A percentile compares a stretch with the other conserved stretches of the same genome.
These are phyloP conservation scores for Bhutanitis thaidina DNA, from an alignment of 2,888 invertebrate genomes.

Conservation along the genomic window DNA sequence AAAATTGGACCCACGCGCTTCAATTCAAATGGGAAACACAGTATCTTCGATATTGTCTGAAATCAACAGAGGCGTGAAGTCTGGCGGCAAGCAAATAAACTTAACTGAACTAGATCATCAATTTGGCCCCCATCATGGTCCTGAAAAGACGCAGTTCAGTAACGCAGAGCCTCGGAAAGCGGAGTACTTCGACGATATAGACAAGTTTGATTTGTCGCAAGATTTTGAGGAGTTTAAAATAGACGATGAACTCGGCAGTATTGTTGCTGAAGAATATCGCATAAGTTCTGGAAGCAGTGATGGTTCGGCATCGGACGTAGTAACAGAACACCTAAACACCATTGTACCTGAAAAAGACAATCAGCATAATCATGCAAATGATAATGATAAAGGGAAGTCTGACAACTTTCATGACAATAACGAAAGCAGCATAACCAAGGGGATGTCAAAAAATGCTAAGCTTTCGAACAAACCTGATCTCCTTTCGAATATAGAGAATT, in stretches of 20 bases:
- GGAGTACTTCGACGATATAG: slow-evolving; percentile 74
- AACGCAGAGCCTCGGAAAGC: slow-evolving; percentile 61
- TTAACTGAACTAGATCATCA: slow-evolving; percentile 68
- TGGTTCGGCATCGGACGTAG: slow-evolving; percentile 64
- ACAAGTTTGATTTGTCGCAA: slow-evolving; percentile 85
- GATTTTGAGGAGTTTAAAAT: slow-evolving; percentile 90
- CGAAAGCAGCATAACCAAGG: slow-evolving; percentile 47
- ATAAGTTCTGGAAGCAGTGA: slow-evolving; percentile 76
- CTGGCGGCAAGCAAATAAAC: slow-evolving; percentile 65
- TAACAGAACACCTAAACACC: slow-evolving; percentile 58
- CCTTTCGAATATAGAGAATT: slow-evolving; percentile 76
- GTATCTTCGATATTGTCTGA: slow-evolving; percentile 81
- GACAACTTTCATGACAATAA: slow-evolving; percentile 55
- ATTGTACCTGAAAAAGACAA: slow-evolving; percentile 60
- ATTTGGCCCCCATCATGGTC: slow-evolving; percentile 49
- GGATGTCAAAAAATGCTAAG: slow-evolving; percentile 61
- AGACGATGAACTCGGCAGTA: slow-evolving; percentile 83
- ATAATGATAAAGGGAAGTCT: slow-evolving; percentile 44
- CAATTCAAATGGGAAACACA: slow-evolving; percentile 81
- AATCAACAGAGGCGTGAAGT: slow-evolving; percentile 75
- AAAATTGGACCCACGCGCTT: slow-evolving; percentile 72
- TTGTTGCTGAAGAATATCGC: slow-evolving; percentile 73
- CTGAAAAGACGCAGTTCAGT: slow-evolving; percentile 42
- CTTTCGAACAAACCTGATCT: slow-evolving; percentile 76
- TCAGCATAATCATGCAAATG: slow-evolving; percentile 38